Evolutionary conservation across 2,888 invertebrate genomes (phyloP), one percentile per base, ranked within the genome.

Genomic region (Coremacera marginata): DNA sequence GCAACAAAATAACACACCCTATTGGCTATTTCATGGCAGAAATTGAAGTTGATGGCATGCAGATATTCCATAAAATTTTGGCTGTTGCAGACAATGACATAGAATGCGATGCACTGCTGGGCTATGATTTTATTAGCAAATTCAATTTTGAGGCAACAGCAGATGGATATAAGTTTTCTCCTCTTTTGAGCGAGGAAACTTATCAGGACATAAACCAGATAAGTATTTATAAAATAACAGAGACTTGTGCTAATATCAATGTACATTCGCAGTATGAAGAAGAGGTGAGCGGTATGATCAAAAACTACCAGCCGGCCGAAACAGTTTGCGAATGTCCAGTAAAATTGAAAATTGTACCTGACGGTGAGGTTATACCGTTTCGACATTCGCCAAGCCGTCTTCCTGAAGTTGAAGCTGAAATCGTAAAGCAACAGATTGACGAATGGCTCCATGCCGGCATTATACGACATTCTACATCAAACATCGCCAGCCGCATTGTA

Each of bases 301-400:
- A 68, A 2, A 68, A 77, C 22, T 77, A 68, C 57, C 52, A 79
- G 25, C 67, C 65, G 77, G 67, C 52, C 19, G 37, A 60, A 7
- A 34, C 25, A 19, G 60, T 31, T 5, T 60, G 52, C 16, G 34
- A 75, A 22, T 78, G 75, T n/a, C 78, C 79, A n/a, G 68, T 80
- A 31, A 34, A 60, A 34, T 44, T 80, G 67, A 78, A 72, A 55
- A 77, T 80, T 14, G 25, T 79, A 3, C 79, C 77, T 51, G 79
- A 80, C 49, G 75, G 62, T 11, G 16, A 80, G 4, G 55, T 65
- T 31, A 27, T 55, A 25, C 75, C 77, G 11, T 79, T 80, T 75
- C 78, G 77, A 16, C 75, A 79, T 4, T 34, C 62, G 22, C 79
- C 80, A 60, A 79, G 77, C n/a, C 72, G 78, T 5, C 34, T 78